Evolutionary conservation across 2,113 vertebrate genomes (phyloP).

Genomic region (Ciconia maguari): DNA sequence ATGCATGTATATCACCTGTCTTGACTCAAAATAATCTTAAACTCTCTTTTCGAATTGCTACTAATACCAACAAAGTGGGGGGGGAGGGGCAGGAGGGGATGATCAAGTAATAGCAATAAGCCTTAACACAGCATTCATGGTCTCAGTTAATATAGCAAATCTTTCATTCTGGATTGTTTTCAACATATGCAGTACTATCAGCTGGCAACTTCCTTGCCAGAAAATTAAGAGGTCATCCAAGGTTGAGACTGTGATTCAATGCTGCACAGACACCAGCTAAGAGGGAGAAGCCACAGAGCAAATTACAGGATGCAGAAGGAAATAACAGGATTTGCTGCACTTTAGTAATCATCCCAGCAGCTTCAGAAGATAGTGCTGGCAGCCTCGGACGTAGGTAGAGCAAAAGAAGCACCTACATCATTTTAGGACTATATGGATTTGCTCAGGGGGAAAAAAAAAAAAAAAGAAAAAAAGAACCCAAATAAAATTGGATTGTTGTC

Average conservation of each 20-base stretch:
- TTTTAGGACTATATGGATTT: neutral
- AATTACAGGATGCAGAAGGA: neutral
- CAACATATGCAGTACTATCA: neutral
- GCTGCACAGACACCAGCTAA: neutral
- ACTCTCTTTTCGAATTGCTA: neutral
- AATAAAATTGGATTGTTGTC: neutral
- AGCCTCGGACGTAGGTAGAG: neutral
- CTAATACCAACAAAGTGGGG: neutral
- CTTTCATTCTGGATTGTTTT: neutral
- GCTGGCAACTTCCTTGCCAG: neutral
- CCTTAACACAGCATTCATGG: neutral
- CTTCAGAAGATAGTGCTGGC: neutral
- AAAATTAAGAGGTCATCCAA: neutral
- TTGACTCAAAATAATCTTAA: neutral
- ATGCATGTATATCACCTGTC: neutral
- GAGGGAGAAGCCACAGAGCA: neutral
- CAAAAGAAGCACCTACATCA: neutral
- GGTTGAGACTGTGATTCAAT: neutral
- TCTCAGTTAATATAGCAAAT: neutral
- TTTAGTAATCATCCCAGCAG: neutral
- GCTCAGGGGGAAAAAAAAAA: neutral
- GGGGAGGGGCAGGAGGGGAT: accelerated
- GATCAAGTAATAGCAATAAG: neutral
- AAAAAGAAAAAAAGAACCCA: neutral
- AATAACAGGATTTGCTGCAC: neutral